Evolutionary conservation across 1,140 invertebrate species (phyloP).

Genomic region (Muscidifurax raptorellus): DNA sequence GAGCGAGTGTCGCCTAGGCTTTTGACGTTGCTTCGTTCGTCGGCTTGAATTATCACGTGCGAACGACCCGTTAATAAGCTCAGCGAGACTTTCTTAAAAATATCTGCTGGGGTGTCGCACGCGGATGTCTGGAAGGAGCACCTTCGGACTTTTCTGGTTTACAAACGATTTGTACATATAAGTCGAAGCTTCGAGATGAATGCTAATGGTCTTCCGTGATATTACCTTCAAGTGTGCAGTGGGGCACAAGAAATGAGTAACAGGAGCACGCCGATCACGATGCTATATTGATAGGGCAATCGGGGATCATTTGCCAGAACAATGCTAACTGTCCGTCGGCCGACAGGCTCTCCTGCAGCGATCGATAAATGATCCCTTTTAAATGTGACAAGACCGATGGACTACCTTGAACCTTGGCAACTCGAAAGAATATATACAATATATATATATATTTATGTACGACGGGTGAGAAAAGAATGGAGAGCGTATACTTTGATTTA

Average conservation of each 20-base stretch:
- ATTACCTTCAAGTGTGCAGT: too few relatives aligned
- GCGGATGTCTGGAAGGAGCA: too few relatives aligned
- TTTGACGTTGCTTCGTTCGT: not conserved
- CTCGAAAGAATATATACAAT: not conserved
- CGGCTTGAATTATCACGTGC: conserved; percentile 8
- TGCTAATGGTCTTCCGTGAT: too few relatives aligned
- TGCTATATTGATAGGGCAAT: conserved; percentile 41
- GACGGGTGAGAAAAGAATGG: not conserved
- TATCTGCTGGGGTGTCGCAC: not conserved
- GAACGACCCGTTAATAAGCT: conserved; percentile 12
- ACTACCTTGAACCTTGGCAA: conserved; percentile 41
- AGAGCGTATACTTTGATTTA: not conserved
- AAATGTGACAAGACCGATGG: conserved; percentile 43
- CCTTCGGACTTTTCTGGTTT: not conserved
- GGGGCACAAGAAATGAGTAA: not conserved
- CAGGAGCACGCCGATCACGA: conserved; percentile 13
- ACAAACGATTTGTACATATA: too few relatives aligned
- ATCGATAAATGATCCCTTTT: conserved; percentile 38
- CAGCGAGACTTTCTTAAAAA: not conserved
- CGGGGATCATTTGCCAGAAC: conserved; percentile 23
- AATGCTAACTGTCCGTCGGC: conserved; percentile 11
- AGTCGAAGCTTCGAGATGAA: too few relatives aligned
- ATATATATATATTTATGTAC: not conserved
- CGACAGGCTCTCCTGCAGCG: conserved; percentile 22
- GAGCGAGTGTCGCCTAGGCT: not conserved